Evolutionary conservation across 1,140 invertebrate species (phyloP), one percentile per base, ranked within the genome.

Genomic region (Coelopa frigida): DNA sequence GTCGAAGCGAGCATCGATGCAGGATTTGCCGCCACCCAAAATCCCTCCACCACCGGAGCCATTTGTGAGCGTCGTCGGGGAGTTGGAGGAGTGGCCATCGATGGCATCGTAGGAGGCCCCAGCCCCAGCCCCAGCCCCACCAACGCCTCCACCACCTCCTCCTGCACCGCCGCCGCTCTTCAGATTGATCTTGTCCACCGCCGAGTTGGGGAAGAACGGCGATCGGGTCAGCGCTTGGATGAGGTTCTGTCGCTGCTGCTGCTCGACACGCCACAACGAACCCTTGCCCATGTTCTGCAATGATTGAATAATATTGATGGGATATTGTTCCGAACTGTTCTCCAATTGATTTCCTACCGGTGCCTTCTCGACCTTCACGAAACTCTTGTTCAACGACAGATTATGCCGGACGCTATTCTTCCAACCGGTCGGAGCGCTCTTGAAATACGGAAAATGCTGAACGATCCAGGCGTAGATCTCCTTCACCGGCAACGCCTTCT

Each of bases 391-490:
- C 35, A 97, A 73, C 20, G 92, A 95, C 29, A 97, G 72, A 72
- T 97, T 97, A 71, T 97, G 94, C 51, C 94, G 75, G 2, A 97
- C 93, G 43, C 89, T 94, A 72, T 97, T 98, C 77, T 97, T 98
- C 94, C 94, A 98, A 15, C 94, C 94, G 57, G 89, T 93, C 1
- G 93, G 92, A 3, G 94, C 93, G 56, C 89, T 90, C 60, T 89
- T 87, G 72, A 96, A 98, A 71, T 96, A 98, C 0, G 94, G 94
- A 73, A 96, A 98, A 69, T 96, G 92, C 53, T 90, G 83, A 53
- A 94, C 75, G 50, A 98, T 97, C 94, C 94, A 98, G n/a, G 90
- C 83, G 64, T 98, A 98, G 54, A 98, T 96, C 68, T 97, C 94
- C 63, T 94, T 94, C 0, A 97, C 93, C 2, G 92, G 91, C 44